phyloP scores from a whole-genome alignment of 2,113 vertebrate genomes.

The Gallinago paraguaiae region DNA sequence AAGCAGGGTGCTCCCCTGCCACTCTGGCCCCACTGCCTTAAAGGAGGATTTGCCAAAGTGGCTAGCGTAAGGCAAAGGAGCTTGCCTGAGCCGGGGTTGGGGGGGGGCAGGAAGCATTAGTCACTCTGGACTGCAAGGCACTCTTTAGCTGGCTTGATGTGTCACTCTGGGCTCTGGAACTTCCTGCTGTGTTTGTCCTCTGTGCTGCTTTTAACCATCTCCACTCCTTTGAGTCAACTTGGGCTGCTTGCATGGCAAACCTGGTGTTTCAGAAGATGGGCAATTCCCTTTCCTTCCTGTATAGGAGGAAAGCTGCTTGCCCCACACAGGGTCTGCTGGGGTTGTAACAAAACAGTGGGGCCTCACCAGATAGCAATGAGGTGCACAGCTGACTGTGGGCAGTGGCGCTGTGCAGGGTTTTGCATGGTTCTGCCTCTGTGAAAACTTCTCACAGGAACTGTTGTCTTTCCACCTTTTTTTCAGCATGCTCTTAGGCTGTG shows the following conservation, averaged over 20 bases:
- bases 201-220: background rate
- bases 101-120: background rate
- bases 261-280: background rate
- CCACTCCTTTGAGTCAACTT: background rate
- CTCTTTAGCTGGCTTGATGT: fast-evolving
- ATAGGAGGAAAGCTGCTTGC: background rate
- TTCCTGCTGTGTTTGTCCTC: background rate
- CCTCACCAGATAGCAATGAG: background rate
- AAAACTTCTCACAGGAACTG: background rate
- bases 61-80: background rate
- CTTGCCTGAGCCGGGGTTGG: background rate
- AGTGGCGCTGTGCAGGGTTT: background rate
- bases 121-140: background rate
- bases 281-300: background rate
- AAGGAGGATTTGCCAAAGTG: background rate
- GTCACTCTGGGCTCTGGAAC: background rate
- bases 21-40: background rate
- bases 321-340: background rate
- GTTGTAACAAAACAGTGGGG: background rate
- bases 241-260: background rate
- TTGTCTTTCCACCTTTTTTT: background rate
- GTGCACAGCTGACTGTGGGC: background rate
- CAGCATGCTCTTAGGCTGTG: background rate
- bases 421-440: background rate
- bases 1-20: background rate